A percentile compares a stretch with the other conserved stretches of the same genome.
These are phyloP conservation scores for Eulacestoma nigropectus DNA, from an alignment of 2,113 vertebrate species.

Conservation along the genomic window DNA sequence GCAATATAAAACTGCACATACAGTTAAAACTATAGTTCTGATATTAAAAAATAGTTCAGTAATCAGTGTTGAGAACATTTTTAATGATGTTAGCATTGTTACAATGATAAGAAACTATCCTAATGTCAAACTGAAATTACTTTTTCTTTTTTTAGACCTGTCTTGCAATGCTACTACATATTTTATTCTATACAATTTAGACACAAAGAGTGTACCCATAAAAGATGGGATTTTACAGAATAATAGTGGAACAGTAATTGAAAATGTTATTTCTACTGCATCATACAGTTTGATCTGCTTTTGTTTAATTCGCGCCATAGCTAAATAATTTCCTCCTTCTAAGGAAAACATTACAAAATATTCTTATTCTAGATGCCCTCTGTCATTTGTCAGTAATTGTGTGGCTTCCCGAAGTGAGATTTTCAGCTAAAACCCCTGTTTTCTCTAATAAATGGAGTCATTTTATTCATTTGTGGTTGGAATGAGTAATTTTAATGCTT, in stretches of 20 bases:
- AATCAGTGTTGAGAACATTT: not conserved
- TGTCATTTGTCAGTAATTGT: not conserved
- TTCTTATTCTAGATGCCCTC: not conserved
- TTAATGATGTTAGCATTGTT: not conserved
- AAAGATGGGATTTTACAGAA: not conserved
- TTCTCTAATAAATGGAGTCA: not conserved
- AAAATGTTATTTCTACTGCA: not conserved
- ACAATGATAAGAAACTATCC: not conserved
- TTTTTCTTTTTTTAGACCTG: not conserved
- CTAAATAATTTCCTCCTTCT: not conserved
- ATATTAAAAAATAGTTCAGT: not conserved
- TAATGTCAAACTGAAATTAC: not conserved
- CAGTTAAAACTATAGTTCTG: not conserved
- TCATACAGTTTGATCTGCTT: not conserved
- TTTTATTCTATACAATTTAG: not conserved
- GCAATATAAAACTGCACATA: not conserved
- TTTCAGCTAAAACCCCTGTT: not conserved
- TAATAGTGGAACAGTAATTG: not conserved
- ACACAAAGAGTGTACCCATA: not conserved
- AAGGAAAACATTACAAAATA: not conserved
- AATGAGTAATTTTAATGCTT: not conserved
- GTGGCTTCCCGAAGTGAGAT: not conserved
- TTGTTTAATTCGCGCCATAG: not conserved
- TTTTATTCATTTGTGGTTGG: not conserved
- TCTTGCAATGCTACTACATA: not conserved